These are phyloP conservation scores for Enteromius thamalakanensis DNA, from an alignment of 2,797 vertebrate species.

Conservation along the genomic window DNA sequence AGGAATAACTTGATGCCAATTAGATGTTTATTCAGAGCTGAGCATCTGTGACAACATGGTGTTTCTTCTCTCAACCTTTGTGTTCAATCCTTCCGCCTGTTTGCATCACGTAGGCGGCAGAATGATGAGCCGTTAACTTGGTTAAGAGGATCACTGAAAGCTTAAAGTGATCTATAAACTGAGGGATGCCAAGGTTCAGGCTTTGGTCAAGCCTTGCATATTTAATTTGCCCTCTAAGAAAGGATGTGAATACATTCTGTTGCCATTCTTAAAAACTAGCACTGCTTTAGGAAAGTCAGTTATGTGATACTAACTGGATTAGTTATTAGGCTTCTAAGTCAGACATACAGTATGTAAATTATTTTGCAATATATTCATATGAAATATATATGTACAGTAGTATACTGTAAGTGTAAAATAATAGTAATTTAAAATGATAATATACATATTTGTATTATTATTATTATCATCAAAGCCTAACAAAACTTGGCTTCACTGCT, in stretches of 20 bases:
- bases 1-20: not conserved
- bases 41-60: not conserved
- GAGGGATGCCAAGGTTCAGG: constrained; percentile 50
- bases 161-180: constrained; percentile 59
- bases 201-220: constrained; percentile 51
- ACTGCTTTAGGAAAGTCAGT: not conserved
- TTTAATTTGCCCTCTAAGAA: constrained; percentile 53
- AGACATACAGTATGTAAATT: not conserved
- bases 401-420: not conserved
- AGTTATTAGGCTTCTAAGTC: not conserved
- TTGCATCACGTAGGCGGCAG: constrained; percentile 38
- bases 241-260: constrained; percentile 31
- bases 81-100: constrained; percentile 9
- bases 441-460: not conserved
- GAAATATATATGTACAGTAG: not conserved
- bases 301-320: not conserved
- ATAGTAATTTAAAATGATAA: not conserved
- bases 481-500: not conserved
- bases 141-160: constrained; percentile 59
- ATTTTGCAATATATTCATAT: not conserved
- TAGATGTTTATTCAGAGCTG: not conserved
- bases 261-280: not conserved
- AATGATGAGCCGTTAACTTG: constrained; percentile 59
- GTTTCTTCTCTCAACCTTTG: constrained; percentile 18
- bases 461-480: not conserved